Evolutionary conservation across 2,113 vertebrate genomes (phyloP), one percentile per base, ranked within the genome.

Genomic region (Myocastor coypus): DNA sequence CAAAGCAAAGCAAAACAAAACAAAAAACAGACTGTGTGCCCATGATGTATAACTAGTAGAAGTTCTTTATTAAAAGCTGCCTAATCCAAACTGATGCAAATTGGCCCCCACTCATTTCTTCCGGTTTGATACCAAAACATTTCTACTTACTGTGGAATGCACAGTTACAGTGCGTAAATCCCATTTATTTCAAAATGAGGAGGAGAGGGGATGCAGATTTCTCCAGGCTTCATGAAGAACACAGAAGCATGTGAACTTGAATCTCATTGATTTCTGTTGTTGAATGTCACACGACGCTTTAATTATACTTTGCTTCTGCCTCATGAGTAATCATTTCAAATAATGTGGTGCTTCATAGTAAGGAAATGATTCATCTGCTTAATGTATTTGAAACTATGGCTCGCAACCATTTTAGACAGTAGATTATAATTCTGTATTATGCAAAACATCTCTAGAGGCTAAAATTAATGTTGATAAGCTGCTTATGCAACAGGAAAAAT

Each of bases 391-490:
- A 94, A 96, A 94, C 85, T 95, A 92, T 96, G 85, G 66, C 69
- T 94, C 88, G 87, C 80, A 94, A 89, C 96, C 92, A 96, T 98
- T 98, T 97, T 96, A 94, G 95, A 95, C 66, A 96, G 95, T 92
- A 88, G 92, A 94, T 97, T 94, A 96, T 97, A 95, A 98, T 96
- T 97, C 92, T 96, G 80, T 96, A 86, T 94, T 95, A 97, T 92
- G 96, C 71, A 96, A 96, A 98, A 96, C 83, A 95, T 97, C 92
- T 95, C 89, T 59, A 78, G 95, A 96, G 68, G 95, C 96, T 97
- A 97, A 98, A 97, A 97, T 98, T 97, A 97, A 98, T 96, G 96
- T 95, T 5, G 88, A 97, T 95, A 98, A 95, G 94, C 95, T 96
- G 87, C 94, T 98, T 97, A 98, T 94, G 94, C 96, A 97, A 97